Percentiles rank a stretch among this genome's conserved stretches.
Conservation (phyloP, 2,113 vertebrate genomes). For the Probosciger aterrimus region DNA sequence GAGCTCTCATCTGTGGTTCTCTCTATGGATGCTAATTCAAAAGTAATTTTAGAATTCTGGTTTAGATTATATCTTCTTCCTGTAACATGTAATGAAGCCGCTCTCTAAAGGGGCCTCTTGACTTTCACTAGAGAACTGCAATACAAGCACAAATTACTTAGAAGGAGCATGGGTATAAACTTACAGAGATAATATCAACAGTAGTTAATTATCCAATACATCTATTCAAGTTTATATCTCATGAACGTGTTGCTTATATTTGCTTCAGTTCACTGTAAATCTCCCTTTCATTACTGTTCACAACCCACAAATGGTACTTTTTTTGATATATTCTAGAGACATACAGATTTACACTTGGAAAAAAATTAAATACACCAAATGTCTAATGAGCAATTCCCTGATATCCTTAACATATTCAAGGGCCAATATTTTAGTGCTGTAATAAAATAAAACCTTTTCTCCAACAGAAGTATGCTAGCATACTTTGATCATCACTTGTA, state of each 20-base stretch:
- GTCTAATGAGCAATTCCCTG: background rate
- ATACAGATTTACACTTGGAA: background rate
- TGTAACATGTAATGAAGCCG: background rate
- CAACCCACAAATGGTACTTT: background rate
- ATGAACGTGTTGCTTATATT: background rate
- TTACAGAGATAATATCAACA: background rate
- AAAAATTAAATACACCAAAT: background rate
- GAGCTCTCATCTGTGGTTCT: background rate
- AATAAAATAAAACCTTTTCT: conserved; percentile 10
- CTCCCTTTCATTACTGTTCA: background rate
- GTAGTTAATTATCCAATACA: background rate
- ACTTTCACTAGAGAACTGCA: conserved; percentile 21
- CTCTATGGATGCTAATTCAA: background rate
- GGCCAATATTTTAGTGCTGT: background rate
- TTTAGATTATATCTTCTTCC: conserved; percentile 16
- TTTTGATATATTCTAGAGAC: background rate
- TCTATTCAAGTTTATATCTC: background rate
- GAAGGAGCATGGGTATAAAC: background rate
- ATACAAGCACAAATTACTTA: background rate
- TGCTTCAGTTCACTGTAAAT: background rate
- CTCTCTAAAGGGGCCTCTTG: conserved; percentile 26
- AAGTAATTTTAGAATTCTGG: conserved; percentile 5
- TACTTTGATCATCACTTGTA: background rate
- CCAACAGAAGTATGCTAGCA: background rate
- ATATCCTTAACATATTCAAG: background rate